These are phyloP conservation scores for Cyphomyrmex costatus DNA, from an alignment of 1,140 invertebrate species.

Conservation along the genomic window DNA sequence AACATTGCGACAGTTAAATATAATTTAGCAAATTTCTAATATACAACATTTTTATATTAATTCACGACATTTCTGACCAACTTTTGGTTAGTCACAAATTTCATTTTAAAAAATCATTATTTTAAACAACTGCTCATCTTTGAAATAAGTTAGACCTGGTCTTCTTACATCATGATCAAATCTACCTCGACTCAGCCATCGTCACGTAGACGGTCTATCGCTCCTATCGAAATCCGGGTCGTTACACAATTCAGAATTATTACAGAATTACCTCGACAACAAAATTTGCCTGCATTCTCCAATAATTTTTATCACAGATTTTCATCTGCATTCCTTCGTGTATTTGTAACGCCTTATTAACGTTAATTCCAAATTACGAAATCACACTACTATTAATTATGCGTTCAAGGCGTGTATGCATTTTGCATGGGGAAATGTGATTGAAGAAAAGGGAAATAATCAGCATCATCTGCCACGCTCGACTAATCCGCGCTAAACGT, in stretches of 20 bases:
- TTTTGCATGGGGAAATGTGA: constrained; percentile 28
- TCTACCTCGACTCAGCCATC: too few species aligned
- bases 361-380: constrained; percentile 13
- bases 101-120: too few species aligned
- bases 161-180: too few species aligned
- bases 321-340: constrained; percentile 21
- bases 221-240: not conserved
- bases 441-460: constrained; percentile 22
- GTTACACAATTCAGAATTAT: not conserved
- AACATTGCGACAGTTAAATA: too few species aligned
- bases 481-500: constrained; percentile 26
- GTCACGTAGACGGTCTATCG: not conserved
- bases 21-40: too few species aligned
- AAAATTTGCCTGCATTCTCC: not conserved
- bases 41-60: too few species aligned
- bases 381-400: constrained; percentile 34
- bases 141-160: too few species aligned
- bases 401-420: not conserved
- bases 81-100: too few species aligned
- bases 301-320: constrained; percentile 12
- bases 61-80: too few species aligned
- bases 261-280: not conserved
- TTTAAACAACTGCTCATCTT: too few species aligned
- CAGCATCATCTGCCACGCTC: constrained; percentile 47
- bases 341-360: not conserved